Base-by-base conservation (phyloP, 2,797 vertebrate species). In the Liasis olivaceus region DNA sequence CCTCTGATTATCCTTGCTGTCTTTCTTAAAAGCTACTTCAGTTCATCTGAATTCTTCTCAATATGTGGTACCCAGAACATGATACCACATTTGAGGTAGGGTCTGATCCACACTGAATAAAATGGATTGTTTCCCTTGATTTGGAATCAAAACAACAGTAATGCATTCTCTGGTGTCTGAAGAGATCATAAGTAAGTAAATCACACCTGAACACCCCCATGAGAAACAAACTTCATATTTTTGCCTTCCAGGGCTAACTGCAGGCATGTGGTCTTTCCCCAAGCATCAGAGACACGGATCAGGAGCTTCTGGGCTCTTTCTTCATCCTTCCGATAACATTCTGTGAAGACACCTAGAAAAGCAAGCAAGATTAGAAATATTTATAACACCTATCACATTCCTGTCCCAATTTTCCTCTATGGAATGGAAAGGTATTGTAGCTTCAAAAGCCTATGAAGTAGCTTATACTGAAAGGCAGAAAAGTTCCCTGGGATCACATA, bases 241-340 rank as follows among this genome's bases (percentile, higher is more conserved):
- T 99, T 97, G 11, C 99, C 99, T 96, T 99, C 98, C 93, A 99
- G 92, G 0, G 99, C 99, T 93, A 99, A 94, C 93, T 98, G 98
- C 88, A 99, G 97, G 85, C 98, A 99, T 0, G 99, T 99, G 14
- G 98, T 98, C 94, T 95, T 97, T 14, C 99, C 99, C 99, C 99
- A 99, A 81, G 97, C 98, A 2, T 98, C 97, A 0, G 99, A 99
- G n/a, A 97, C 96, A 0, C 98, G 98, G 24, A 98, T 98, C 87
- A 99, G 97, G 94, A 99, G 97, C 93, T 98, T 99, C 97, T 98
- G 98, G 2, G 99, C 98, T 12, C 98, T 97, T 66, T 98, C 98
- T 51, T 98, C 97, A 0, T 99, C 98, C 91, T 97, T 98, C 92
- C 96, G 97, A 95, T 99, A 97, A 95, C 99, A 99, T 91, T 99